phyloP scores from a whole-genome alignment of 92 coral and sea anemone species.

The Zoanthus sansibaricus region DNA sequence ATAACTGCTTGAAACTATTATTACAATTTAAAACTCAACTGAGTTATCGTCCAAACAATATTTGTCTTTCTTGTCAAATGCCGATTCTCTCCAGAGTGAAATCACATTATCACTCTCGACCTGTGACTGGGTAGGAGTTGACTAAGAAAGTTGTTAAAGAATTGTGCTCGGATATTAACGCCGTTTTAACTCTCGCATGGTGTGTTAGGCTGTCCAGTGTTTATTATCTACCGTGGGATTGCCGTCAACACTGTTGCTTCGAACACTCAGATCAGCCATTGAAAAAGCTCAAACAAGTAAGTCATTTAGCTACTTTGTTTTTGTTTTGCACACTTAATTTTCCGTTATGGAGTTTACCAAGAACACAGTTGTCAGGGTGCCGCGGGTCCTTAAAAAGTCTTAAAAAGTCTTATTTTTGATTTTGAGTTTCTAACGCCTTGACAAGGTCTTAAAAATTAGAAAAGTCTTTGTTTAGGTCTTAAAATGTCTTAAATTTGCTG shows the following conservation, averaged over 20 bases:
- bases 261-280: conserved; percentile 71
- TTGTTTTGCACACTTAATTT: background rate
- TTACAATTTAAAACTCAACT: too few species aligned
- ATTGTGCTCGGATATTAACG: background rate
- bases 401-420: too few species aligned
- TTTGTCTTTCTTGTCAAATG: too few species aligned
- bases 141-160: background rate
- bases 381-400: too few species aligned
- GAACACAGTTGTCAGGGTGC: background rate
- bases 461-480: too few species aligned
- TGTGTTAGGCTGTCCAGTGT: conserved; percentile 84
- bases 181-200: background rate
- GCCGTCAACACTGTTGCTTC: conserved; percentile 76
- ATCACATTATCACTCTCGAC: too few species aligned
- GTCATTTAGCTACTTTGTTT: background rate
- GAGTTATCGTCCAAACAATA: too few species aligned
- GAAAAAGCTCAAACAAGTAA: conserved; percentile 79
- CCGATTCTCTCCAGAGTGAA: too few species aligned
- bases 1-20: too few species aligned
- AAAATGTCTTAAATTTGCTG: too few species aligned
- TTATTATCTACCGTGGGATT: conserved; percentile 91
- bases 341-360: background rate
- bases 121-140: background rate
- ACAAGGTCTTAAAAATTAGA: too few species aligned
- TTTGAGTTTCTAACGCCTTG: too few species aligned